Base-by-base conservation (phyloP, 1,140 invertebrate genomes). In the Drosophila repletoides region DNA sequence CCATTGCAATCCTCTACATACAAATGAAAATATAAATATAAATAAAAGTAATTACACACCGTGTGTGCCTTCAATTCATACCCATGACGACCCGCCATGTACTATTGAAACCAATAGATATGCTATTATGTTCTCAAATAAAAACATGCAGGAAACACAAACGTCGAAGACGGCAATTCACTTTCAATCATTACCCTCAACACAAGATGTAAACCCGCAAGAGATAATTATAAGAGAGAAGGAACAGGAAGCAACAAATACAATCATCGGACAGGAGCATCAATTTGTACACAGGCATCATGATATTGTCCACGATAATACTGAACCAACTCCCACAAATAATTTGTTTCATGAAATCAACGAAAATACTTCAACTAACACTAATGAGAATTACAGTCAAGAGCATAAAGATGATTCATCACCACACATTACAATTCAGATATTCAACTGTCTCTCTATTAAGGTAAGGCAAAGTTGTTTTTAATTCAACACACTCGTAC, bases 361-460 rank as follows among this genome's bases (percentile, higher is more conserved):
- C 31, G 43, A 51, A 36, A 66, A 49, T 71, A 55, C 58, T 26
- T 70, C 38, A 36, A 48, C 17, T 48, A 34, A 60, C 64, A 48
- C 17, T 48, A 34, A 60, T 60, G 72, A 72, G 55, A 69, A 61
- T 51, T 71, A 72, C 60, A 70, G 58, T 64, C 63, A 79, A 75
- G 72, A 88, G 60, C 60, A 84, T 66, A 66, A 59, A 56, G 88
- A 88, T 86, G 88, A 89, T 75, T 88, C 88, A 76, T 88, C 79
- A 55, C 65, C 77, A 56, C 69, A 88, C 72, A 89, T 90, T 79
- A 76, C 70, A 72, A 77, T 81, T 77, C 88, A 89, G 79, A 90
- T 90, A 88, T 76, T 88, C 58, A 88, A 80, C 68, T 89, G 83
- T 71, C 86, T 90, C 61, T 89, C 88, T 72, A 89, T 90, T 73